A percentile compares a stretch with the other conserved stretches of the same genome.
Evolutionary conservation across 2,113 vertebrate genomes (phyloP).

Genomic region (Ophthalmolycus amberensis): DNA sequence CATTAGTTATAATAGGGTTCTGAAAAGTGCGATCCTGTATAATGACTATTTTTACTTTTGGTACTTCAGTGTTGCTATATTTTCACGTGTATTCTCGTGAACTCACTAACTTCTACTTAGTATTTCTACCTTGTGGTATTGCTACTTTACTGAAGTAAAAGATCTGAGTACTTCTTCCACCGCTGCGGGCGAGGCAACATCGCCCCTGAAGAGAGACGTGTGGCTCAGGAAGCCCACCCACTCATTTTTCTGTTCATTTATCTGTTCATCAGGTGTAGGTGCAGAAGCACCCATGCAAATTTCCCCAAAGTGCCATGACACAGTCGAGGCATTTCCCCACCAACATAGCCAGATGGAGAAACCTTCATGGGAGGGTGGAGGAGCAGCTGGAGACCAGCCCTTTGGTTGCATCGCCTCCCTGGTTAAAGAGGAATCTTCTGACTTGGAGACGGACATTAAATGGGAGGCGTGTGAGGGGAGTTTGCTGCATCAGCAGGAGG

Average conservation of each 20-base stretch:
- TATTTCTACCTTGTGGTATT: not conserved
- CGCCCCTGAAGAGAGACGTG: too few species aligned
- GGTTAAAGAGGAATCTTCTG: not conserved
- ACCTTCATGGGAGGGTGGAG: too few species aligned
- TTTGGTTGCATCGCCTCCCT: not conserved
- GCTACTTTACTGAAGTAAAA: not conserved
- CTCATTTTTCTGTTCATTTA: not conserved
- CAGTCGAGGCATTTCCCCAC: constrained; percentile 28
- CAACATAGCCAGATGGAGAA: constrained; percentile 5
- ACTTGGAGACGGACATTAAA: not conserved
- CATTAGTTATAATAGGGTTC: not conserved
- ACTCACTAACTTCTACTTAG: not conserved
- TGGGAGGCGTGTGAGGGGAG: constrained; percentile 15
- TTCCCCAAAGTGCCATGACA: constrained; percentile 7
- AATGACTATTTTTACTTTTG: too few species aligned
- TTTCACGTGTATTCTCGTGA: not conserved
- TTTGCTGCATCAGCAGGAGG: not conserved
- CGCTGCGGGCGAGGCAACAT: not conserved
- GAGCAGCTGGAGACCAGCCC: not conserved
- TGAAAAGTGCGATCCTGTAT: too few species aligned
- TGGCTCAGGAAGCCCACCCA: constrained; percentile 18
- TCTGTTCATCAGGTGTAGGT: constrained; percentile 27
- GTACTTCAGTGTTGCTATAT: not conserved
- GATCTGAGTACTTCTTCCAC: not conserved
- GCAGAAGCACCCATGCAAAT: not conserved